A percentile compares a stretch with the other conserved stretches of the same genome.
These are phyloP conservation scores for Oscheius myriophilus DNA, from an alignment of 2,888 invertebrate genomes.

Conservation along the genomic window DNA sequence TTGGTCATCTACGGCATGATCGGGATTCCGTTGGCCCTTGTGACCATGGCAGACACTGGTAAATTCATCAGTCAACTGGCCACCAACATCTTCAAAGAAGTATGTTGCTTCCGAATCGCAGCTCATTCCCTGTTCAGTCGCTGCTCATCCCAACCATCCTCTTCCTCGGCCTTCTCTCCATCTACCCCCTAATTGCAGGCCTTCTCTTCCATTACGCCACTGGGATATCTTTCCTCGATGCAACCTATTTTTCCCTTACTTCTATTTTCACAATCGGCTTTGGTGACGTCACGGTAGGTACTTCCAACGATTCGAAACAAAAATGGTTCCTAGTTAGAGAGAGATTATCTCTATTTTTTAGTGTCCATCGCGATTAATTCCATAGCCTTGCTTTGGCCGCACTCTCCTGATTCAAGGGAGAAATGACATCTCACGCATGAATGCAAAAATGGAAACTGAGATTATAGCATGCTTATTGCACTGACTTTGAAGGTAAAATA, in stretches of 20 bases:
- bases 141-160: constrained; percentile 50
- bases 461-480: too few species aligned
- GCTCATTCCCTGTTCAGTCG: constrained; percentile 32
- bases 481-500: too few species aligned
- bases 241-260: constrained; percentile 53
- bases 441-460: too few species aligned
- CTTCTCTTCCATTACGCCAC: constrained; percentile 39
- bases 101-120: neutral
- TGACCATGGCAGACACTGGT: constrained; percentile 59
- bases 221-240: constrained; percentile 45
- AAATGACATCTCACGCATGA: too few species aligned
- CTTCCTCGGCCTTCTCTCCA: constrained; percentile 46
- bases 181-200: constrained; percentile 49
- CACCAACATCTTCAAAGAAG: constrained; percentile 48
- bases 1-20: constrained; percentile 50
- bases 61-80: constrained; percentile 53
- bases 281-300: constrained; percentile 50
- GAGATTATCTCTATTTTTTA: too few species aligned
- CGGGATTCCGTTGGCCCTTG: constrained; percentile 54
- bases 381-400: too few species aligned
- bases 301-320: neutral
- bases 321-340: too few species aligned
- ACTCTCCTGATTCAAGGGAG: too few species aligned
- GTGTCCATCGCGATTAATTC: too few species aligned
- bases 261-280: constrained; percentile 60